phyloP scores from a whole-genome alignment of 2,113 vertebrate genomes.

The Nansenia antarctica region DNA sequence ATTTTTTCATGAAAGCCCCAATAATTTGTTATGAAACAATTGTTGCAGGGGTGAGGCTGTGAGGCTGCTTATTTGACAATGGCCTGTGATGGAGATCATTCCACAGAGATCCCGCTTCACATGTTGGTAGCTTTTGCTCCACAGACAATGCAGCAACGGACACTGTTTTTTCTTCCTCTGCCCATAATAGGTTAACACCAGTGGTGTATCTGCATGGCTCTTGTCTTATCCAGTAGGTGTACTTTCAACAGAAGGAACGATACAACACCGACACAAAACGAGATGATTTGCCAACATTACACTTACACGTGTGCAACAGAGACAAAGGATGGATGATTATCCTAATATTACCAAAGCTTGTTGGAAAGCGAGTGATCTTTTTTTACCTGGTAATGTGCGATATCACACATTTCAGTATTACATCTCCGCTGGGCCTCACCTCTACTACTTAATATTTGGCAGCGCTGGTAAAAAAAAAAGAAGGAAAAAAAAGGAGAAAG shows the following conservation, averaged over 20 bases:
- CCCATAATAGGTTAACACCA: too few relatives aligned
- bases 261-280: not conserved
- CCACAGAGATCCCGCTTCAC: not conserved
- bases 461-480: slow-evolving; percentile 65
- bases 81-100: not conserved
- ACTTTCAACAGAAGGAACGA: not conserved
- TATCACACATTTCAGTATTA: slow-evolving; percentile 67
- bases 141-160: not conserved
- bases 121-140: not conserved
- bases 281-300: not conserved
- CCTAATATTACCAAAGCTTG: slow-evolving; percentile 28
- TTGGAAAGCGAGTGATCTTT: slow-evolving; percentile 41
- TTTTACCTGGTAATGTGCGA: slow-evolving; percentile 39
- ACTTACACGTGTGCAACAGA: not conserved
- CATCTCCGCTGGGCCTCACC: slow-evolving; percentile 61
- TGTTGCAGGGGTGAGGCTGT: not conserved
- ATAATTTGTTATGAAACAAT: not conserved
- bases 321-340: not conserved
- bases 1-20: not conserved
- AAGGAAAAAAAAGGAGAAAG: slow-evolving; percentile 6
- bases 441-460: slow-evolving; percentile 63
- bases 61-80: not conserved
- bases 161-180: too few relatives aligned
- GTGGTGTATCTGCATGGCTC: not conserved
- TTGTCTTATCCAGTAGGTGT: not conserved